Evolutionary conservation across 2,113 vertebrate genomes (phyloP), one percentile per base, ranked within the genome.

Genomic region (Mirounga angustirostris): DNA sequence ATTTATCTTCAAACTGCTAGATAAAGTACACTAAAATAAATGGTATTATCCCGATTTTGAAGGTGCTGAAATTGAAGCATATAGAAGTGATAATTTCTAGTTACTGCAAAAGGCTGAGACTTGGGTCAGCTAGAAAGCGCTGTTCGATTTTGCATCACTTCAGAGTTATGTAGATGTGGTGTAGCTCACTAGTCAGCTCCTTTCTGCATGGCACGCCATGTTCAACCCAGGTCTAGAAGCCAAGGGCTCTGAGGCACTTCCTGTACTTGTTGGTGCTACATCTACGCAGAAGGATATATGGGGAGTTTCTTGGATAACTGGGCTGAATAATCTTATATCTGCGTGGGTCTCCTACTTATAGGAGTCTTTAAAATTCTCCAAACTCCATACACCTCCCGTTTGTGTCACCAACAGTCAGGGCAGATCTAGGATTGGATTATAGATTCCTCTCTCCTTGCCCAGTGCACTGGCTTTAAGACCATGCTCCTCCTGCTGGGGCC

Each of bases 21-120:
- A 8, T 67, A 74, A 52, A 76, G 58, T 90, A 13, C 89, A 69
- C 65, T 91, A 46, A 91, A 94, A 81, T 97, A 73, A 91, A 46
- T 0, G 58, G 2, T 58, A 30, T 92, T 83, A 14, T 18, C 14
- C 22, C 40, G 78, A 26, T 78, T 97, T 92, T 82, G 63, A 93
- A 91, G 36, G 26, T 93, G 7, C 63, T 96, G n/a, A 89, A 81
- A 73, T 71, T 91, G 61, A 95, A 93, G 15, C 59, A n/a, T 54
- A 18, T 58, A 33, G 56, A 81, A 74, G 24, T 52, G 5, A 0
- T 79, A 86, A 78, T 59, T 74, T 54, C 30, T 92, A 14, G 79
- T 89, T 89, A 59, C 10, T 82, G 54, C 28, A 43, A 58, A 93
- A 94, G 78, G 24, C 63, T 93, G 65, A 83, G 40, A 4, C 65